These are phyloP conservation scores for Tethya wilhelma DNA, from an alignment of 37 sponge, comb jelly and placozoan genomes.

Conservation along the genomic window DNA sequence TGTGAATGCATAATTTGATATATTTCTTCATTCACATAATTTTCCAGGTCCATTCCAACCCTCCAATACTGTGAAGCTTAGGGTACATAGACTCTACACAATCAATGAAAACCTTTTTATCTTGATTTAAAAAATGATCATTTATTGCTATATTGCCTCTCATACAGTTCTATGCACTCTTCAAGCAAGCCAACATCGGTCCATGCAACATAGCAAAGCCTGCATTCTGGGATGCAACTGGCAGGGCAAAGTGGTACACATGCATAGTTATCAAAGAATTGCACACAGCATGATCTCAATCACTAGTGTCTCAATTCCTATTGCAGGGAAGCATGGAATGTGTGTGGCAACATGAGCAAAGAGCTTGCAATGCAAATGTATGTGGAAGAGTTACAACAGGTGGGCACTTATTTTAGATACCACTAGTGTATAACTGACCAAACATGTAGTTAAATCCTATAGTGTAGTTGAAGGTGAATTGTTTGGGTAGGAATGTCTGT, in stretches of 20 bases:
- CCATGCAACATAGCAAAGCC: slow-evolving; percentile 63
- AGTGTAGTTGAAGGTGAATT: too few relatives aligned
- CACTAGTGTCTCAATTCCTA: neutral
- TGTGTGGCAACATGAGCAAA: slow-evolving; percentile 37
- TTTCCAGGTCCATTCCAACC: slow-evolving; percentile 68
- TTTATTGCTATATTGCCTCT: neutral
- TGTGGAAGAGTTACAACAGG: slow-evolving; percentile 52
- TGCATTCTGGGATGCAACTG: slow-evolving; percentile 60
- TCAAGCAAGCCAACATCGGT: slow-evolving; percentile 75
- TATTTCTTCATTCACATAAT: neutral
- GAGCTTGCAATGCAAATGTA: slow-evolving; percentile 46
- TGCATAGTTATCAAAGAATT: neutral
- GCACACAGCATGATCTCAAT: neutral
- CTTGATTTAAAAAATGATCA: neutral
- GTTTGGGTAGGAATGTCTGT: too few relatives aligned
- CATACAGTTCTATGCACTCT: slow-evolving; percentile 80
- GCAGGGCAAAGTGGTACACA: slow-evolving; percentile 66
- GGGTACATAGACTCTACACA: slow-evolving; percentile 28
- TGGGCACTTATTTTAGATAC: neutral
- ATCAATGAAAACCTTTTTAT: neutral
- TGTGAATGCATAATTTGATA: neutral
- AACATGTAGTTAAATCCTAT: neutral
- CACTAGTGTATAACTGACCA: neutral
- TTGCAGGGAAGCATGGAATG: slow-evolving; percentile 54
- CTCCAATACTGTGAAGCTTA: slow-evolving; percentile 62